A percentile compares a stretch with the other conserved stretches of the same genome.
Evolutionary conservation across 2,113 vertebrate species (phyloP).

Genomic region (Hoplias malabaricus): DNA sequence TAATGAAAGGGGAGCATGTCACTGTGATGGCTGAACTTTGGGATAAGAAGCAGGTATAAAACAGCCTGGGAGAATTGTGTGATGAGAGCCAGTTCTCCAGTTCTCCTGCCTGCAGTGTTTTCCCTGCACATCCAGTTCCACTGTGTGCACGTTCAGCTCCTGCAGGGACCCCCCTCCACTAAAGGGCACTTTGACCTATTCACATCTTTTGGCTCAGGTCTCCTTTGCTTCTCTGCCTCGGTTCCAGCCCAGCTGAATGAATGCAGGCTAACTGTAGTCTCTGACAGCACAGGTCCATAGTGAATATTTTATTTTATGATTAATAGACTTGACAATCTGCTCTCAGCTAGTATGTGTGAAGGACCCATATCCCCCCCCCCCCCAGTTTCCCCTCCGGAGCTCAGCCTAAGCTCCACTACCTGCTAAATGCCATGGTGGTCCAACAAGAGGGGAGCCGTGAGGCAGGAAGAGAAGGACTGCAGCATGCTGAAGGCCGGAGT

Average conservation of each 20-base stretch:
- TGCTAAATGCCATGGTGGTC: constrained; percentile 77
- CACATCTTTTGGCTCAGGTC: constrained; percentile 48
- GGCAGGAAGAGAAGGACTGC: constrained; percentile 39
- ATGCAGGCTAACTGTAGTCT: constrained; percentile 66
- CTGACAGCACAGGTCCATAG: constrained; percentile 60
- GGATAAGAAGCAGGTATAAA: background rate
- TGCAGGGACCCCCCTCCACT: constrained; percentile 59
- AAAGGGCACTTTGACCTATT: constrained; percentile 70
- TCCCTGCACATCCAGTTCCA: constrained; percentile 59
- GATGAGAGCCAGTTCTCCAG: background rate
- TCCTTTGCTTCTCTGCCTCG: constrained; percentile 47
- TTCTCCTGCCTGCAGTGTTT: constrained; percentile 3
- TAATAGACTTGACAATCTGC: constrained; percentile 78
- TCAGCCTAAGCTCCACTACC: constrained; percentile 39
- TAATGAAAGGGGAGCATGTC: background rate
- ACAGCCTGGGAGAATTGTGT: constrained; percentile 7
- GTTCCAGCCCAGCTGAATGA: constrained; percentile 44
- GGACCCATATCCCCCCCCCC: constrained; percentile 41
- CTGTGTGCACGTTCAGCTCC: constrained; percentile 58
- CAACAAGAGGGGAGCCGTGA: constrained; percentile 68
- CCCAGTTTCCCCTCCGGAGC: constrained; percentile 25
- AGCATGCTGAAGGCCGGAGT: constrained; percentile 34
- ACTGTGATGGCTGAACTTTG: background rate
- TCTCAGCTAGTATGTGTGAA: constrained; percentile 69
- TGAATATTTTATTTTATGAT: constrained; percentile 70